Conservation (phyloP, 2,113 vertebrate genomes). For the Scomber japonicus region DNA sequence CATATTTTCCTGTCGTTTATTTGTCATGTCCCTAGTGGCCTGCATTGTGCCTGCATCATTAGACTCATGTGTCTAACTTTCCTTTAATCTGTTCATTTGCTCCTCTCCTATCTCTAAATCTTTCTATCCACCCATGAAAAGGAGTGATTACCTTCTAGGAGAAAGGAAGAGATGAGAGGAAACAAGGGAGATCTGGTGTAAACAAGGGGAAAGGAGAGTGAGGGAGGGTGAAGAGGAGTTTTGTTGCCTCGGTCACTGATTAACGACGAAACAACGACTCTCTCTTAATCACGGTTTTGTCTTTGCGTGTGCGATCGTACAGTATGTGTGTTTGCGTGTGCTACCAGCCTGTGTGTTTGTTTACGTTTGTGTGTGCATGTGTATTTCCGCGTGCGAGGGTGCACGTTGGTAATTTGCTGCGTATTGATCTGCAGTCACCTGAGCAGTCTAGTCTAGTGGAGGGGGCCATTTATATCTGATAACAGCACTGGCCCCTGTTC, state of each 20-base stretch:
- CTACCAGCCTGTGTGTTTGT: constrained; percentile 1
- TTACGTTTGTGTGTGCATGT: constrained; percentile 23
- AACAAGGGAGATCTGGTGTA: not conserved
- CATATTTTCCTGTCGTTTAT: too few species aligned
- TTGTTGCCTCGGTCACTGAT: constrained; percentile 35
- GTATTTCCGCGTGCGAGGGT: constrained; percentile 25
- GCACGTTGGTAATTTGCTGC: constrained; percentile 71
- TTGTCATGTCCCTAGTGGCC: not conserved
- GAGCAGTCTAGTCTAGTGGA: constrained; percentile 72
- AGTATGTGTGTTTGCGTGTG: constrained; percentile 25
- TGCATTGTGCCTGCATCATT: not conserved
- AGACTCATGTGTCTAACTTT: not conserved
- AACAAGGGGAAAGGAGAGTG: constrained; percentile 1
- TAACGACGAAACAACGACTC: constrained; percentile 54
- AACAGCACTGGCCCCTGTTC: constrained; percentile 61
- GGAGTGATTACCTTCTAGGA: not conserved
- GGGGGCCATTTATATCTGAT: constrained; percentile 76
- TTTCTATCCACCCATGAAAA: not conserved
- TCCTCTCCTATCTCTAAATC: not conserved
- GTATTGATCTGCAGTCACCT: constrained; percentile 79
- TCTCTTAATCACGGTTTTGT: constrained; percentile 56
- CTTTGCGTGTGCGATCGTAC: constrained; percentile 36
- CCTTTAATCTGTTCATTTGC: not conserved
- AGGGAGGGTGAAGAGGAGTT: not conserved
- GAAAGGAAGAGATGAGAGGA: not conserved